Percentiles rank a stretch among this genome's conserved stretches.
Evolutionary conservation across 2,797 vertebrate genomes (phyloP).

Genomic region (Lindbergichthys nudifrons): DNA sequence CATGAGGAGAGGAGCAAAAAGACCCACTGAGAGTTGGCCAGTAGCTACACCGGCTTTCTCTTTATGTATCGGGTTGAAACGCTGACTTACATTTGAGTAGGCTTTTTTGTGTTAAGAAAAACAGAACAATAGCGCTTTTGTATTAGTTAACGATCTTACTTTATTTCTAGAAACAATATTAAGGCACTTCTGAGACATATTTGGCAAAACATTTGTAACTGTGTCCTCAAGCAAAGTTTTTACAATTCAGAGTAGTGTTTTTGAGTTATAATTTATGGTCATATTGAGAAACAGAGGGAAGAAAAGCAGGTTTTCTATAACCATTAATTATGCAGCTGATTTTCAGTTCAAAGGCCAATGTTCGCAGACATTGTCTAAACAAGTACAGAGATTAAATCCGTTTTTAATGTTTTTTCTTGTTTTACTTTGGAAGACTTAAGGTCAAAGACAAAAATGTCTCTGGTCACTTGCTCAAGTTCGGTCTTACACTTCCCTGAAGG

Average conservation of each 20-base stretch:
- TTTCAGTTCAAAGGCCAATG: slow-evolving; percentile 12
- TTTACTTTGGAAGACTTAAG: neutral
- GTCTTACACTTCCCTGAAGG: slow-evolving; percentile 1
- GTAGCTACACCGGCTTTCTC: slow-evolving; percentile 38
- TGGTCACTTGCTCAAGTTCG: slow-evolving; percentile 22
- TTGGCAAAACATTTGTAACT: neutral
- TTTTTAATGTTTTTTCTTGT: slow-evolving; percentile 22
- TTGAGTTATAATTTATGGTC: slow-evolving; percentile 7
- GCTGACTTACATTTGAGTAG: no score
- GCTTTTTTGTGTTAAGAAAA: slow-evolving; percentile 1
- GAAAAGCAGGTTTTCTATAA: slow-evolving; percentile 15
- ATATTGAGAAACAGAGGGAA: slow-evolving; percentile 7
- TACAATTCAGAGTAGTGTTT: neutral
- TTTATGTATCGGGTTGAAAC: slow-evolving; percentile 14
- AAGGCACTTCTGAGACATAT: neutral
- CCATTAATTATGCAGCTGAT: slow-evolving; percentile 34
- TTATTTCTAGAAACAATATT: neutral
- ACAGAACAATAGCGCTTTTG: slow-evolving; percentile 21
- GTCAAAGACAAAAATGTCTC: neutral
- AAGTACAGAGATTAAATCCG: neutral
- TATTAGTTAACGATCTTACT: slow-evolving; percentile 9
- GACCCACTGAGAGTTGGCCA: slow-evolving; percentile 38
- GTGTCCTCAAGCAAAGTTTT: neutral
- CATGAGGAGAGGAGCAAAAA: slow-evolving; percentile 20
- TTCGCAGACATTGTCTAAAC: slow-evolving; percentile 13